Base-by-base conservation (phyloP, 2,888 invertebrate genomes). In the Erynnis tages region DNA sequence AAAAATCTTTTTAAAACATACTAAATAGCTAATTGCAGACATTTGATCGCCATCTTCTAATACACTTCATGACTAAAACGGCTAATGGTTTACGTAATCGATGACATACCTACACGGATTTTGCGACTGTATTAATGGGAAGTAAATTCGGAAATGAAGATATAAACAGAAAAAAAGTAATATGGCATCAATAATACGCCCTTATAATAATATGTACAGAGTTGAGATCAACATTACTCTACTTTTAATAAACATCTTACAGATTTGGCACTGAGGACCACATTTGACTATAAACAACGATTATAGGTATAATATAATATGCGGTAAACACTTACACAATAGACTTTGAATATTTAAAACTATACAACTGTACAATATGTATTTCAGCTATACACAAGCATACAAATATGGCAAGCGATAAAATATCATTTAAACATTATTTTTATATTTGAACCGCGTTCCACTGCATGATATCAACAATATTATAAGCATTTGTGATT, bases 201-300 rank as follows among this genome's bases (percentile, higher is more conserved):
- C 44, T 37, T 44, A 52, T 10, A 21, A 63, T 66, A 69, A 70
- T 83, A 88, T 85, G 74, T 87, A 87, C 86, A 87, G 49, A 71
- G 73, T 77, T 89, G 88, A 89, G 88, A 89, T 89, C 88, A 80
- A 82, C 79, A 82, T 87, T 84, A 86, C 47, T 68, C 72, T 81
- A 76, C 56, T 69, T 76, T 74, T 19, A 11, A 59, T 76, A 78
- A 82, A 84, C 82, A 85, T 84, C 83, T 82, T 82, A 80, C 64
- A 76, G 71, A 82, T 79, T 86, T 89, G 89, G 88, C 88, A 88
- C 88, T 74, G 62, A 72, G 80, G 85, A 82, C 88, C 88, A 86
- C 87, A 80, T 70, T 70, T 62, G 56, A 61, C 67, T 67, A 63
- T 62, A 43, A 54, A 44, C 45, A 57, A 66, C 13, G n/a, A n/a